Base-by-base conservation (phyloP, 1,140 invertebrate species). In the Bombus consobrinus region DNA sequence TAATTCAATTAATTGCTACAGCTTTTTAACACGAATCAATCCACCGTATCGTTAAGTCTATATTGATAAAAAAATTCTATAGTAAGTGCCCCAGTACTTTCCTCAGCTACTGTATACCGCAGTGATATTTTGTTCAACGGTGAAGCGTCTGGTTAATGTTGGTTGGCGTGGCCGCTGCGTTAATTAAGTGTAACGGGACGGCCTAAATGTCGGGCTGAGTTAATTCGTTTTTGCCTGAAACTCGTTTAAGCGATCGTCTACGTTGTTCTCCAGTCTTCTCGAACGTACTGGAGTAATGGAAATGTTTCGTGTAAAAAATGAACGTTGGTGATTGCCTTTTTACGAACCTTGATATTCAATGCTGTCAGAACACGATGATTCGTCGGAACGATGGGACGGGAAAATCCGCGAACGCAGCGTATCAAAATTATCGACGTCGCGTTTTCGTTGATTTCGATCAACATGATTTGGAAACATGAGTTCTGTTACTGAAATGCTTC, bases 161-260 rank as follows among this genome's bases (percentile, higher is more conserved):
- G 77, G 28, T 22, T 69, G 28, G n/a, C 37, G 37, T 39, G 73
- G 32, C 15, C 83, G 57, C 32, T n/a, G 59, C 59, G 68, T 72
- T 80, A 78, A 85, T 85, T 85, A 85, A 71, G 25, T 47, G 83
- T 85, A 85, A 85, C 83, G 83, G 83, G 32, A 64, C 68, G 77
- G 32, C 83, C 83, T 62, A 80, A 85, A 85, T 80, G 53, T 41
- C n/a, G 32, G 68, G 2, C 9, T 34, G 57, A 25, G 68, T 85
- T 80, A 80, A 80, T 85, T 85, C 83, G 83, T 80, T 85, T 78
- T 43, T 80, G 39, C 68, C 34, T 12, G 83, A 59, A 62, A 71
- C 68, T 80, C 76, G 83, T 85, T 84, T 78, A 34, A 53, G 41
- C 73, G 73, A 83, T 77, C 73, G 39, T 68, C 73, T 64, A 57